Evolutionary conservation across 2,113 vertebrate genomes (phyloP), one percentile per base, ranked within the genome.

Genomic region (Egretta garzetta): DNA sequence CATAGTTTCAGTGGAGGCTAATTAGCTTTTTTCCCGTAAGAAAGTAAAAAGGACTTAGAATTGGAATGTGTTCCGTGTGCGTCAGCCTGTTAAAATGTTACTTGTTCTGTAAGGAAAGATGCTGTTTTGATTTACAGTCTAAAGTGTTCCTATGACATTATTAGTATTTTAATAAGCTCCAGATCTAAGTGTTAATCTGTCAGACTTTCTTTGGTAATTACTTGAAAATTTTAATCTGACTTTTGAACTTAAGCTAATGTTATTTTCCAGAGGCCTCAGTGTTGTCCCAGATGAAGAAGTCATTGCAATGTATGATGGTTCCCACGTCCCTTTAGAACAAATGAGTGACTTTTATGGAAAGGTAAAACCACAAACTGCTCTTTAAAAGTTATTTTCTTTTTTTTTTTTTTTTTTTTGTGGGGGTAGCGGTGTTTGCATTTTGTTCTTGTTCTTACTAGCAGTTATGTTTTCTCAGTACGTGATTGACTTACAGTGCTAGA

Each of bases 321-420:
- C 98, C 41, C 99, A 99, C 5, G 99, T 99, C 33, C 99, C 99
- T 72, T 96, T 99, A 80, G 99, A 99, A 82, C 99, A 99, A 95
- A 99, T 99, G 99, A 99, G 99, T 52, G 99, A 99, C 97, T 99
- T 99, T 76, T 99, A 99, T 66, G 99, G 99, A 93, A 99, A 99
- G 99, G 99, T 99, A 95, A 97, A 59, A 33, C 8, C 32, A 52
- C 14, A 64, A 80, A 59, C 6, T 4, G 6, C 12, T 90, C 23
- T 73, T 59, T 30, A 82, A 49, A 59, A 26, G 43, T 26, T 3
- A 11, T 18, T 14, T 4, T 22, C 22, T 50, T 53, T 28, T 74
- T 33, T 83, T 58, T 35, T 33, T 49, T 60, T 37, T 74, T 64
- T 66, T 33, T 67, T 32, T 85, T 68, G 10, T 28, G 28, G 33